Base-by-base conservation (phyloP, 23 tunicate species). In the Botrylloides violaceus region DNA sequence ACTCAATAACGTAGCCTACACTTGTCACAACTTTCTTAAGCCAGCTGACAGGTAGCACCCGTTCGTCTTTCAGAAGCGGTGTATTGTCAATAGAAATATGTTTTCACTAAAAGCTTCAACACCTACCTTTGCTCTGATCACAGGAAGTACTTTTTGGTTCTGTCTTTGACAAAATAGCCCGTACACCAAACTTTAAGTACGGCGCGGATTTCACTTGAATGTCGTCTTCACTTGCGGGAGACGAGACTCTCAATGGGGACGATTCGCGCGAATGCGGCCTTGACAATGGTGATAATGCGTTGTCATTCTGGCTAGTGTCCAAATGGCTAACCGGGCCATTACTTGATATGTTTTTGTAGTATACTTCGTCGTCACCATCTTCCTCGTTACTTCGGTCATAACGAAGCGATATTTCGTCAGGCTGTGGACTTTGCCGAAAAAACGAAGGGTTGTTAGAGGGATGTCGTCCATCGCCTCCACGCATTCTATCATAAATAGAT, bases 101-200 rank as follows among this genome's bases (percentile, higher is more conserved):
- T 43, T 43, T 43, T 43, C 15, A 43, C 53, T 43, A 15, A 43
- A 43, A 43, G 53, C 53, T 43, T 43, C 9, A 43, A 43, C 53
- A 43, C 53, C 53, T 7, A 43, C 53, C 53, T 43, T 15, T 43
- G 53, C n/a, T n/a, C n/a, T 43, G 53, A 43, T 43, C 53, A 15
- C 53, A 43, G 53, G 53, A 43, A 43, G 53, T 43, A 43, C 12
- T 15, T 15, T 9, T 43, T 15, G 9, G 12, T 15, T 9, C 15
- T 15, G 66, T 37, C 56, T 71, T 63, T 4, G 93, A 73, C 30
- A 85, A 43, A 79, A 85, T 85, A 2, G 93, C 84, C 23, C 83
- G 79, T 2, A 85, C 93, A 12, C 93, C 93, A 61, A 85, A 85
- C 61, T 85, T 85, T 31, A 85, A 56, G 58, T 27, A 79, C 0